Percentiles rank a stretch among this genome's conserved stretches.
phyloP scores from a whole-genome alignment of 1,140 invertebrate species.

The Microplitis demolitor region DNA sequence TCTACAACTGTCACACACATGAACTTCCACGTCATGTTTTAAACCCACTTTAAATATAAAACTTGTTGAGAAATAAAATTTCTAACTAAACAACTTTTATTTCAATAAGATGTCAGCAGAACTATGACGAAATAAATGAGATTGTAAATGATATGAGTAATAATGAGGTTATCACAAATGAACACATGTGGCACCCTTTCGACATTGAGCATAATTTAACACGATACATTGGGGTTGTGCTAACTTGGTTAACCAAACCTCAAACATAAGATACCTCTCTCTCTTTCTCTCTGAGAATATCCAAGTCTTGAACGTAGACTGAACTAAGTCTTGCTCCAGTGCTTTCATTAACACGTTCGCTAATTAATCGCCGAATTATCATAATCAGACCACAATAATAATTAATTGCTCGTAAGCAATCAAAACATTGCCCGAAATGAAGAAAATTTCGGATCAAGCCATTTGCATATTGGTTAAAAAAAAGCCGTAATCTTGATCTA shows the following conservation, averaged over 20 bases:
- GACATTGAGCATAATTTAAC: constrained; percentile 61
- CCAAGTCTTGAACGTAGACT: background rate
- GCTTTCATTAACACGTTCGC: constrained; percentile 24
- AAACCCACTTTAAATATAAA: too few species aligned
- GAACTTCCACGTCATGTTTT: too few species aligned
- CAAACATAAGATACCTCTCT: constrained; percentile 47
- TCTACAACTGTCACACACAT: too few species aligned
- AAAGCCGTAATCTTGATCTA: too few species aligned
- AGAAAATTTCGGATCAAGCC: too few species aligned
- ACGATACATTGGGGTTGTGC: constrained; percentile 60
- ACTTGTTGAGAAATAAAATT: too few species aligned
- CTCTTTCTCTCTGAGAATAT: background rate
- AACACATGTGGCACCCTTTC: constrained; percentile 31
- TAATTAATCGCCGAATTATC: constrained; percentile 26
- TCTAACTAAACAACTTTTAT: too few species aligned
- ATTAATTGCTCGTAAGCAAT: constrained; percentile 1
- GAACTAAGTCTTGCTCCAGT: constrained; percentile 1
- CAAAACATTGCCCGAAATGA: too few species aligned
- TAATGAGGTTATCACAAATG: constrained; percentile 4
- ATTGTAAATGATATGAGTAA: background rate
- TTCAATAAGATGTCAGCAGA: too few species aligned
- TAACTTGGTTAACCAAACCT: constrained; percentile 63
- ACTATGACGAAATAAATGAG: too few species aligned
- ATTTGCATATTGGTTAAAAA: too few species aligned
- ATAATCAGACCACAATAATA: background rate